Base-by-base conservation (phyloP, 92 coral and sea anemone genomes). In the Palythoa grandis region DNA sequence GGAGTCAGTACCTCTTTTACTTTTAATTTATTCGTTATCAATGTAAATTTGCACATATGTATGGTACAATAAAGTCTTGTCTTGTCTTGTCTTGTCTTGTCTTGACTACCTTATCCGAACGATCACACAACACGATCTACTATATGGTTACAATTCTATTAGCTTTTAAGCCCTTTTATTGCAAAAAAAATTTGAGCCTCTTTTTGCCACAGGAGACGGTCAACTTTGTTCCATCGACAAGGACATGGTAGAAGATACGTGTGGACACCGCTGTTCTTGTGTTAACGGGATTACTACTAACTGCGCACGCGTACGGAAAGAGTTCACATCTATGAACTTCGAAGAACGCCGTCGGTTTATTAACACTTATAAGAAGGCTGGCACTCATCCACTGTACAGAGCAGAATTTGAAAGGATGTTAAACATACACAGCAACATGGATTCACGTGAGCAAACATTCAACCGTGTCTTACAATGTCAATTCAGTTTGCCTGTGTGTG, bases 271-370 rank as follows among this genome's bases (percentile, higher is more conserved):
- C 57, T 92, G 95, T 68, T 40, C 65, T 11, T 92, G 95, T 57
- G 50, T 50, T 2, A 63, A 75, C 8, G 89, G 93, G 19, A 86
- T 16, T n/a, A 6, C 74, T 56, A 82, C 19, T 54, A 56, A 85
- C 61, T 92, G 95, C 53, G 52, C 86, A 5, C 93, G 93, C 50
- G 86, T 92, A 23, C 91, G 95, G 2, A 82, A 82, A 43, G 89
- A 90, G 40, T 90, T 90, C 76, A 19, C 63, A 16, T 79, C 91
- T 16, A 92, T 92, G 93, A 15, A 82, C 7, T 22, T 54, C 57
- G 38, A 50, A 52, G 88, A 90, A 13, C 84, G 93, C 9, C 37
- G 54, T 38, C 72, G 84, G 47, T 92, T 90, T 57, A 79, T 92
- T 39, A 13, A 52, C 19, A 86, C 89, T 54, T 90, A 87, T 8